These are phyloP conservation scores for Hypomecis atomaria DNA, from an alignment of 2,888 invertebrate genomes.

Conservation along the genomic window DNA sequence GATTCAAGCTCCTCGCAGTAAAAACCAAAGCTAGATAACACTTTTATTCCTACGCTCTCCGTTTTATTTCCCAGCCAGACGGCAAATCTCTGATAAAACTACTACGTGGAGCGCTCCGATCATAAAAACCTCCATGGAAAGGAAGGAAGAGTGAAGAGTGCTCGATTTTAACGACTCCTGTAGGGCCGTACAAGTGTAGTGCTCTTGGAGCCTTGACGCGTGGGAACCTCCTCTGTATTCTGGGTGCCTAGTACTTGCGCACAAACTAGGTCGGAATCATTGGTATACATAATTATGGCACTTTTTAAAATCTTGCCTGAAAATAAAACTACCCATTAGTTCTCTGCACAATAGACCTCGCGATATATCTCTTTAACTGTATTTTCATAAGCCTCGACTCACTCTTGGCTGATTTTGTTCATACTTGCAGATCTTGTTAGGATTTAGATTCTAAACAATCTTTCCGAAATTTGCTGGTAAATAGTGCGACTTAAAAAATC, in stretches of 20 bases:
- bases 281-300: not conserved
- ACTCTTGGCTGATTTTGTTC: too few species aligned
- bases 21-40: constrained; percentile 9
- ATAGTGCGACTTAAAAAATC: too few species aligned
- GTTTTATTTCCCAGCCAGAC: constrained; percentile 30
- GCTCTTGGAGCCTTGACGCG: constrained; percentile 29
- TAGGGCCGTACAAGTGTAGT: constrained; percentile 39
- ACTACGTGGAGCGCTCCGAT: constrained; percentile 33
- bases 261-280: not conserved
- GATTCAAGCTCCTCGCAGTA: constrained; percentile 6
- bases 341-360: too few species aligned
- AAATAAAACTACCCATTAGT: too few species aligned
- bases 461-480: too few species aligned
- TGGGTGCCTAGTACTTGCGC: constrained; percentile 16
- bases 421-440: too few species aligned
- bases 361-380: too few species aligned
- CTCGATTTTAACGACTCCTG: constrained; percentile 56
- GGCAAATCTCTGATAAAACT: constrained; percentile 27
- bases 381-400: too few species aligned
- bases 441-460: too few species aligned
- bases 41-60: constrained; percentile 4
- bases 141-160: constrained; percentile 42
- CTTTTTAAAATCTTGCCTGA: not conserved
- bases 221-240: constrained; percentile 25
- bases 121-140: constrained; percentile 35